Evolutionary conservation across 2,113 vertebrate species (phyloP).

Genomic region (Bubo bubo): DNA sequence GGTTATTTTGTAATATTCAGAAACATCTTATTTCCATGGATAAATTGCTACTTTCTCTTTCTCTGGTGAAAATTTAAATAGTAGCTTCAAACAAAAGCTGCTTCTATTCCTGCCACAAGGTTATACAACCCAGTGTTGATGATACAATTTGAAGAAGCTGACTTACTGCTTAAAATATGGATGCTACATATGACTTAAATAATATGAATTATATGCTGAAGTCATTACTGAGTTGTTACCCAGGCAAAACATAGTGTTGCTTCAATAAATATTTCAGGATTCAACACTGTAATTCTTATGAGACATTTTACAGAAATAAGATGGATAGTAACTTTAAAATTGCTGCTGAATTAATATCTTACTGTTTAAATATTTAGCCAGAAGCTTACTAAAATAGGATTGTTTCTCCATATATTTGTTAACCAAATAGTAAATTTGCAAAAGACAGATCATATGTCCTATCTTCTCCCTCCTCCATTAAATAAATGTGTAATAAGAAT

Average conservation of each 20-base stretch:
- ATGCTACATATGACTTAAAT: conserved; percentile 57
- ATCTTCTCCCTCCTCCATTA: not conserved
- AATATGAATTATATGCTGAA: conserved; percentile 52
- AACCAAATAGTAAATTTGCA: not conserved
- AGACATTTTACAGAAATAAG: conserved; percentile 19
- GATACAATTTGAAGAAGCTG: conserved; percentile 48
- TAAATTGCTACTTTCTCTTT: conserved; percentile 60
- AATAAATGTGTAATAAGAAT: not conserved
- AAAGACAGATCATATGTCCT: not conserved
- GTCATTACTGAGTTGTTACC: conserved; percentile 50
- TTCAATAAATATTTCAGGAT: conserved; percentile 55
- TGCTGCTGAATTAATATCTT: conserved; percentile 2
- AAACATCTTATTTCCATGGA: conserved; percentile 65
- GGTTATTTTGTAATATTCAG: conserved; percentile 64
- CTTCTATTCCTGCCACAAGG: conserved; percentile 58
- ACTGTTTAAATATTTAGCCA: conserved; percentile 37
- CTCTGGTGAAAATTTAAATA: conserved; percentile 66
- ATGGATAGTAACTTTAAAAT: not conserved
- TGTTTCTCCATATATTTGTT: not conserved
- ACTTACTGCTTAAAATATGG: conserved; percentile 58
- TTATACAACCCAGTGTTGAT: conserved; percentile 62
- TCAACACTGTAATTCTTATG: conserved; percentile 2
- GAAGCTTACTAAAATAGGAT: not conserved
- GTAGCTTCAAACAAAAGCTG: conserved; percentile 63
- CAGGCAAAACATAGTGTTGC: conserved; percentile 24